A percentile compares a stretch with the other conserved stretches of the same genome.
Conservation (phyloP, 2,888 invertebrate genomes). For the Fragum whitleyi region DNA sequence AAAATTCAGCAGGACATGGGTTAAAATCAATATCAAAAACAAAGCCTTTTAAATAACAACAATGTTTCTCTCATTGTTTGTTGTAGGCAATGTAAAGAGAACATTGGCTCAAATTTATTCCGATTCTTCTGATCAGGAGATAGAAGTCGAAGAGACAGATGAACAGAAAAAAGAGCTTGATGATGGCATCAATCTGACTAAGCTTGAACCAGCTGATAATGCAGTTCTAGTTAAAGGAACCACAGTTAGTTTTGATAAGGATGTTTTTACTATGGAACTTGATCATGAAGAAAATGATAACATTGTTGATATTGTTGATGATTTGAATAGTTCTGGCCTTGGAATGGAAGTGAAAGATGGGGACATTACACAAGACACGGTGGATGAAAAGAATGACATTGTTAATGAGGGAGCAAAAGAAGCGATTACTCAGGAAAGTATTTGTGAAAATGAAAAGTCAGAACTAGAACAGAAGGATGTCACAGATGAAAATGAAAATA, state of each 20-base stretch:
- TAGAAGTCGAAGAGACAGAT: conserved; percentile 18
- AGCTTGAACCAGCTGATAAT: not conserved
- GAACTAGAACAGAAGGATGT: conserved; percentile 13
- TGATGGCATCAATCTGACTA: not conserved
- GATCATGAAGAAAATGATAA: conserved; percentile 38
- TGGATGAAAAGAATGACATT: not conserved
- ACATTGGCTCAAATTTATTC: conserved; percentile 2
- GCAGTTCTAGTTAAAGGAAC: not conserved
- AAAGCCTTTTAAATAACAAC: no score
- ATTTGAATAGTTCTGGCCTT: not conserved
- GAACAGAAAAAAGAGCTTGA: not conserved
- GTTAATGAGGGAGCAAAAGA: not conserved
- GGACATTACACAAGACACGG: not conserved
- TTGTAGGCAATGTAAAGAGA: not conserved
- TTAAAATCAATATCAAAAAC: no score
- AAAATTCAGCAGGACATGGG: no score
- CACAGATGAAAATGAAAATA: conserved; percentile 17
- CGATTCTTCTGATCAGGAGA: conserved; percentile 25
- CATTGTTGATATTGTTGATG: conserved; percentile 1
- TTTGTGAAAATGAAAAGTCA: conserved; percentile 19
- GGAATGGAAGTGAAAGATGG: not conserved
- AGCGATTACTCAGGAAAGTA: not conserved
- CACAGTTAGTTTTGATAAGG: conserved; percentile 61
- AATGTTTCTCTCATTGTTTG: no score
- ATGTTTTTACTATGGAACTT: conserved; percentile 69